These are phyloP conservation scores for Barbus barbus DNA, from an alignment of 2,113 vertebrate genomes.

Conservation along the genomic window DNA sequence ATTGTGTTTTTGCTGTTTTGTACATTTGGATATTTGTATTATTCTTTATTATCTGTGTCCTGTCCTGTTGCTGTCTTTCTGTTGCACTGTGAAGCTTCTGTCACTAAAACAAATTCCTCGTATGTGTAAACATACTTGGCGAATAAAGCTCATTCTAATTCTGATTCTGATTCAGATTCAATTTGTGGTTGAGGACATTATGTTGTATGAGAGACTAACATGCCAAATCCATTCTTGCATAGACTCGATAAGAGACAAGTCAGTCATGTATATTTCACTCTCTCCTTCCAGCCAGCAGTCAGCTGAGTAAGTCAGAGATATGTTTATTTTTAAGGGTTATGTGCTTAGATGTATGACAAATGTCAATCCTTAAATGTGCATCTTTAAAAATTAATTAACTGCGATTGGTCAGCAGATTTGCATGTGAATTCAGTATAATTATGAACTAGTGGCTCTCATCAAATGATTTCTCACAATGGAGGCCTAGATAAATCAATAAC, in stretches of 20 bases:
- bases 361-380: not conserved
- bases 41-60: too few relatives aligned
- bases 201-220: conserved; percentile 57
- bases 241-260: conserved; percentile 55
- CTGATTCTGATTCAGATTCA: too few relatives aligned
- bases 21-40: too few relatives aligned
- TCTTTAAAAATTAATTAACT: not conserved
- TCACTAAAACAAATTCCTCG: too few relatives aligned
- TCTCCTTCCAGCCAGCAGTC: conserved; percentile 15
- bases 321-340: not conserved
- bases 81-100: too few relatives aligned
- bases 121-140: too few relatives aligned
- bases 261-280: conserved; percentile 37
- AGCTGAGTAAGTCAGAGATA: not conserved
- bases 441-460: not conserved
- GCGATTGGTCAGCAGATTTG: not conserved
- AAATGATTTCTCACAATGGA: not conserved
- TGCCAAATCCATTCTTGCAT: conserved; percentile 54
- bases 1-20: too few relatives aligned
- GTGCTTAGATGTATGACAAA: not conserved
- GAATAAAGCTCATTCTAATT: too few relatives aligned
- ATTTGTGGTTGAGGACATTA: conserved; percentile 64
- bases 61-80: too few relatives aligned
- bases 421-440: not conserved
- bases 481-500: conserved; percentile 9